Evolutionary conservation across 2,113 vertebrate species (phyloP).

Genomic region (Ovibos moschatus): DNA sequence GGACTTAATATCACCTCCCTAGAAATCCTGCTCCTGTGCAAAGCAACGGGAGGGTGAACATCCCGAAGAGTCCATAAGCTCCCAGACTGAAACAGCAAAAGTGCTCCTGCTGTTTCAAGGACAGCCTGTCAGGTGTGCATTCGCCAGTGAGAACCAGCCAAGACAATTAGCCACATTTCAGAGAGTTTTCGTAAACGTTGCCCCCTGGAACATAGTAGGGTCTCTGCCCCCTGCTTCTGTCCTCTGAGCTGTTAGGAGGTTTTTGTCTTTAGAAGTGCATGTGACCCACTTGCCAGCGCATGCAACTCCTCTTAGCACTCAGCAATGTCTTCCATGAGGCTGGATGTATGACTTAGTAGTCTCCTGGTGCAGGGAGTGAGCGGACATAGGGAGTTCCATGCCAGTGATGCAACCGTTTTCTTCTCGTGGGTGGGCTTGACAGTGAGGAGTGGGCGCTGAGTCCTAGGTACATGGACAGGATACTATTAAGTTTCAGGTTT

Average conservation of each 20-base stretch:
- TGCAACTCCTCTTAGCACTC: neutral
- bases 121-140: too few relatives aligned
- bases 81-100: neutral
- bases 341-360: accelerated
- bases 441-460: accelerated
- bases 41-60: neutral
- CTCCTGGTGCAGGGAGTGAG: accelerated
- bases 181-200: too few relatives aligned
- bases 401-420: accelerated
- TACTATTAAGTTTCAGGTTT: neutral
- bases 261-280: neutral
- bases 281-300: neutral
- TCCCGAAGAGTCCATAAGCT: neutral
- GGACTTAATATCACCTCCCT: neutral
- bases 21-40: neutral
- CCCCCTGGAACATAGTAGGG: accelerated
- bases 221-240: neutral
- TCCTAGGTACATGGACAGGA: too few relatives aligned
- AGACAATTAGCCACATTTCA: accelerated
- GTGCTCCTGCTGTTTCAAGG: neutral
- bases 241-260: neutral
- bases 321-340: neutral
- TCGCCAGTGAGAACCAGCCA: too few relatives aligned
- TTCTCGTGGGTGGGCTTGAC: neutral
- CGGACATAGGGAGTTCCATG: accelerated